These are phyloP conservation scores for Emmelina monodactyla DNA, from an alignment of 2,888 invertebrate genomes.

Conservation along the genomic window DNA sequence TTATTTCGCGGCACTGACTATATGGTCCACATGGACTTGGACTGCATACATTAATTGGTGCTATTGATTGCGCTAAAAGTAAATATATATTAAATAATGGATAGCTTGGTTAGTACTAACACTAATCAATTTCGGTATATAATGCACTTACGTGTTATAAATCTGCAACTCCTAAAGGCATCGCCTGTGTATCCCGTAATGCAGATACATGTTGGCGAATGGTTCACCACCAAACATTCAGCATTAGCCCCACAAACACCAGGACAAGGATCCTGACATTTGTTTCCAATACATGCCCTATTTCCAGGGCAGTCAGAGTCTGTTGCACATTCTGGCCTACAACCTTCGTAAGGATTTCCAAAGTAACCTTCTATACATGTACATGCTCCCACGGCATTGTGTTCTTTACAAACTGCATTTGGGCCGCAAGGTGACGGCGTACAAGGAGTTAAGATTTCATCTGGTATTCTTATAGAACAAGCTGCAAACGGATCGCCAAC, in stretches of 20 bases:
- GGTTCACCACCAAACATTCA: conserved; percentile 74
- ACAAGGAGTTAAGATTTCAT: conserved; percentile 69
- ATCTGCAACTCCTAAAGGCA: conserved; percentile 60
- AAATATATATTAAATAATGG: not conserved
- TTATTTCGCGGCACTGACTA: conserved; percentile 66
- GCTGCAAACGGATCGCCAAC: conserved; percentile 71
- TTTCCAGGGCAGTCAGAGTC: conserved; percentile 77
- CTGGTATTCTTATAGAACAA: conserved; percentile 52
- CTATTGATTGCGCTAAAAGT: conserved; percentile 20
- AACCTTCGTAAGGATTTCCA: conserved; percentile 81
- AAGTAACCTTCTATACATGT: conserved; percentile 73
- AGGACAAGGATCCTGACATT: conserved; percentile 79
- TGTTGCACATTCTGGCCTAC: conserved; percentile 76
- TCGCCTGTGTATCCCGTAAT: conserved; percentile 70
- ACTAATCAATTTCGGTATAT: not conserved
- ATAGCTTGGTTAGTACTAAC: not conserved
- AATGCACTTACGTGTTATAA: conserved; percentile 36
- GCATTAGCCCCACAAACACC: conserved; percentile 79
- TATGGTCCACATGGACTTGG: conserved; percentile 70
- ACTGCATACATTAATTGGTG: conserved; percentile 54
- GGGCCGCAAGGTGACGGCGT: conserved; percentile 76
- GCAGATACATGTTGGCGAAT: conserved; percentile 74
- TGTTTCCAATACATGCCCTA: conserved; percentile 75
- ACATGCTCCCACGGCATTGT: conserved; percentile 75
- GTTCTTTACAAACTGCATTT: conserved; percentile 74